Evolutionary conservation across 2,797 vertebrate species (phyloP).

Genomic region (Leontocebus nigricollis): DNA sequence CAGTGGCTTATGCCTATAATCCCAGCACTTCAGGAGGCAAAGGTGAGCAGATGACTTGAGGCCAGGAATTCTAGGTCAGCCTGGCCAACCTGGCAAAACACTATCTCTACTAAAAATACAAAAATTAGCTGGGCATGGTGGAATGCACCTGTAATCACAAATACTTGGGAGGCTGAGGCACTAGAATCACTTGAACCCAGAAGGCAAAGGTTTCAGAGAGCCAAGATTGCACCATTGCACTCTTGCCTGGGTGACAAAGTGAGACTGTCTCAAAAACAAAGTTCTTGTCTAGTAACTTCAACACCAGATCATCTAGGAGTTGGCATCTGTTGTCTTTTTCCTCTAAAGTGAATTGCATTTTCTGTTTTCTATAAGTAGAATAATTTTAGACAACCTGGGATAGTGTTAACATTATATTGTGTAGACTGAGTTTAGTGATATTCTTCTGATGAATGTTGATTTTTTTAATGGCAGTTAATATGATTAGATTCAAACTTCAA

Average conservation of each 20-base stretch:
- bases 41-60: not conserved
- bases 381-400: not conserved
- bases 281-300: not conserved
- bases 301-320: not conserved
- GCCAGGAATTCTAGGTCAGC: not conserved
- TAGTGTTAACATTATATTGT: not conserved
- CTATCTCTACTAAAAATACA: not conserved
- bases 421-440: not conserved
- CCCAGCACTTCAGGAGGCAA: not conserved
- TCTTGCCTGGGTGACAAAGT: not conserved
- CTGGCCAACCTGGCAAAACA: not conserved
- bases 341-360: not conserved
- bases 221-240: not conserved
- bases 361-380: not conserved
- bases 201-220: not conserved
- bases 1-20: not conserved
- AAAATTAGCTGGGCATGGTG: not conserved
- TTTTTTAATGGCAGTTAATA: not conserved
- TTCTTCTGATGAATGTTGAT: not conserved
- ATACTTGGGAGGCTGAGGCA: not conserved
- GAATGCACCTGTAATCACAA: not conserved
- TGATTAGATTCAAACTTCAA: not conserved
- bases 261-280: not conserved
- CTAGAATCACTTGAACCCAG: not conserved
- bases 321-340: not conserved